These are phyloP conservation scores for Muscidifurax raptorellus DNA, from an alignment of 1,140 invertebrate species.

Conservation along the genomic window DNA sequence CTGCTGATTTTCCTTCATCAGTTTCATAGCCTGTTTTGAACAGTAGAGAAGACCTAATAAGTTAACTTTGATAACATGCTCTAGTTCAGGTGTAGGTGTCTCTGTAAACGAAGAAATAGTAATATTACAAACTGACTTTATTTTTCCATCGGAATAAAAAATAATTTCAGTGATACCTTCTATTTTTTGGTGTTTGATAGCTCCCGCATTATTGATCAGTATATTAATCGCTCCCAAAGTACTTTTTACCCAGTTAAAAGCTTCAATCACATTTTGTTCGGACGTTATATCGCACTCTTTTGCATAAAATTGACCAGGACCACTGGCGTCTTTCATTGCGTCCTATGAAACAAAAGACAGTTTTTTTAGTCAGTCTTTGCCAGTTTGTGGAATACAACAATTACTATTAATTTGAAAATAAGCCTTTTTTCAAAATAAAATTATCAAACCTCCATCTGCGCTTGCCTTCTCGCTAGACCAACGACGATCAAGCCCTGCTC, in stretches of 20 bases:
- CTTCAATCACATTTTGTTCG: constrained; percentile 76
- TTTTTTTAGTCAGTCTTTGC: background rate
- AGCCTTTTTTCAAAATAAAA: background rate
- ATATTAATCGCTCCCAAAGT: constrained; percentile 79
- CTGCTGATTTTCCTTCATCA: constrained; percentile 78
- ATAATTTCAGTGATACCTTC: background rate
- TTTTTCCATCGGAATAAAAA: no score
- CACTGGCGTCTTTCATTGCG: constrained; percentile 50
- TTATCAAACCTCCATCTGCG: background rate
- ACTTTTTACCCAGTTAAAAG: constrained; percentile 78
- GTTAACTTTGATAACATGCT: constrained; percentile 70
- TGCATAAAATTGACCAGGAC: constrained; percentile 65
- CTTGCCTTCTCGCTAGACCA: constrained; percentile 10
- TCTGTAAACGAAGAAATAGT: background rate
- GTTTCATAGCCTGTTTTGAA: constrained; percentile 76
- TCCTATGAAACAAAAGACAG: constrained; percentile 41
- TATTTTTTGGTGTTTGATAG: background rate
- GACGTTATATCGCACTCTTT: constrained; percentile 78
- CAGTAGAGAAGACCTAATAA: constrained; percentile 77
- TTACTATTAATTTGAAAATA: background rate
- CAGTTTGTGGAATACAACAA: background rate
- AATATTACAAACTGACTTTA: no score
- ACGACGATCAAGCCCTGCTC: constrained; percentile 77
- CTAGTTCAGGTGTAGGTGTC: background rate
- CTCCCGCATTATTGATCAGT: constrained; percentile 82